phyloP scores from a whole-genome alignment of 2,888 invertebrate genomes.

The Hydriomena furcata region DNA sequence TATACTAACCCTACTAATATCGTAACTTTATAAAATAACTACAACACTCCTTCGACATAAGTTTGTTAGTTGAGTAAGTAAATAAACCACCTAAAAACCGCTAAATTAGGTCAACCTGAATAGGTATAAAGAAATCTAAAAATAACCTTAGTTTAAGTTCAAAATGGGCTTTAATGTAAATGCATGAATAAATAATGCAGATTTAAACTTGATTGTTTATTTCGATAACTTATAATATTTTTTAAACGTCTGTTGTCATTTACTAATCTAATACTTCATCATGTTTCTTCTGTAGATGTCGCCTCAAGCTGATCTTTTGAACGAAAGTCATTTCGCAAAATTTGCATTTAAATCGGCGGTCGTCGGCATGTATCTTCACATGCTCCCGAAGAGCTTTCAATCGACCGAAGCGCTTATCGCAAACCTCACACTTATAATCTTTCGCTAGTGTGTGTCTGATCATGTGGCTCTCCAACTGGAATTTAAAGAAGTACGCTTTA shows the following conservation, averaged over 20 bases:
- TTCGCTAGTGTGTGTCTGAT: constrained; percentile 65
- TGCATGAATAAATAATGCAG: too few relatives aligned
- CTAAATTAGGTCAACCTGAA: too few relatives aligned
- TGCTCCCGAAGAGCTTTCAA: constrained; percentile 57
- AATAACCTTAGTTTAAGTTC: too few relatives aligned
- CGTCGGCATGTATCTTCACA: constrained; percentile 51
- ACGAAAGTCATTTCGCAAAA: constrained; percentile 42
- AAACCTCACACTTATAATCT: constrained; percentile 61
- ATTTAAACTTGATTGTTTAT: too few relatives aligned
- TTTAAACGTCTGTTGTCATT: too few relatives aligned
- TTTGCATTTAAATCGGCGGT: constrained; percentile 41
- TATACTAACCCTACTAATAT: constrained; percentile 5
- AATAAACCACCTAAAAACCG: too few relatives aligned
- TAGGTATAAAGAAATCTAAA: too few relatives aligned
- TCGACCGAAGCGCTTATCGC: constrained; percentile 53
- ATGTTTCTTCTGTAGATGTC: constrained; percentile 52
- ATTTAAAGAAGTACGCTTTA: constrained; percentile 37
- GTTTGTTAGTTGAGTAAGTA: not conserved
- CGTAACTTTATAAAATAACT: not conserved
- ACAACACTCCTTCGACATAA: not conserved
- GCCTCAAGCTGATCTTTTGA: constrained; percentile 45
- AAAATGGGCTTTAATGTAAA: too few relatives aligned
- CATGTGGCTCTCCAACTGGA: constrained; percentile 57
- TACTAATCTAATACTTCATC: constrained; percentile 24
- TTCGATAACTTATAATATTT: too few relatives aligned